These are phyloP conservation scores for Chrysogorgia sp. DNA, from an alignment of 92 coral and sea anemone species.

Conservation along the genomic window DNA sequence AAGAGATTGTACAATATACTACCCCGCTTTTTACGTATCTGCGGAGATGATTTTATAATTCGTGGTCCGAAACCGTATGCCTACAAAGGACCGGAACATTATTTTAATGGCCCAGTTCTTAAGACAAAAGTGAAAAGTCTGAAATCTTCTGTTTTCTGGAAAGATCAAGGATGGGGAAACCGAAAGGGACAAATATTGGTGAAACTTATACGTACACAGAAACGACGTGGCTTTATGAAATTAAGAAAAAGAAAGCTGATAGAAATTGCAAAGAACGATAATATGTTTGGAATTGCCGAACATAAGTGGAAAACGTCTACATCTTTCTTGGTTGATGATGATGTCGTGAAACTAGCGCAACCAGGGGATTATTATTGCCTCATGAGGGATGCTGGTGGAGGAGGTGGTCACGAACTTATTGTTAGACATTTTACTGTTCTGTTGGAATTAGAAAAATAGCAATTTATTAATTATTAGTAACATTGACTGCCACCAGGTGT, in stretches of 20 bases:
- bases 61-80: slow-evolving; percentile 48
- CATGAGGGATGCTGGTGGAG: slow-evolving; percentile 73
- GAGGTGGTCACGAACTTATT: slow-evolving; percentile 63
- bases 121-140: slow-evolving; percentile 36
- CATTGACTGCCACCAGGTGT: too few relatives aligned
- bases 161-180: slow-evolving; percentile 70
- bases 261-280: slow-evolving; percentile 38
- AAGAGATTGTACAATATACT: slow-evolving; percentile 37
- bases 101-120: slow-evolving; percentile 62
- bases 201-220: slow-evolving; percentile 59
- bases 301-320: slow-evolving; percentile 34
- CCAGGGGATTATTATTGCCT: slow-evolving; percentile 67
- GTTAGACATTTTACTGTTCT: slow-evolving; percentile 51
- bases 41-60: slow-evolving; percentile 50
- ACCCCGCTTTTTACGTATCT: slow-evolving; percentile 30
- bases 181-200: slow-evolving; percentile 61
- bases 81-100: slow-evolving; percentile 45
- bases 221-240: slow-evolving; percentile 13
- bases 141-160: slow-evolving; percentile 49
- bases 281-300: slow-evolving; percentile 69
- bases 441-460: slow-evolving; percentile 1
- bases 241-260: not conserved
- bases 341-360: slow-evolving; percentile 43
- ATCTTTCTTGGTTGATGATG: slow-evolving; percentile 24
- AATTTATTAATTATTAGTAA: not conserved